A percentile compares a stretch with the other conserved stretches of the same genome.
Evolutionary conservation across 2,888 invertebrate species (phyloP).

Genomic region (Hyles lineata): DNA sequence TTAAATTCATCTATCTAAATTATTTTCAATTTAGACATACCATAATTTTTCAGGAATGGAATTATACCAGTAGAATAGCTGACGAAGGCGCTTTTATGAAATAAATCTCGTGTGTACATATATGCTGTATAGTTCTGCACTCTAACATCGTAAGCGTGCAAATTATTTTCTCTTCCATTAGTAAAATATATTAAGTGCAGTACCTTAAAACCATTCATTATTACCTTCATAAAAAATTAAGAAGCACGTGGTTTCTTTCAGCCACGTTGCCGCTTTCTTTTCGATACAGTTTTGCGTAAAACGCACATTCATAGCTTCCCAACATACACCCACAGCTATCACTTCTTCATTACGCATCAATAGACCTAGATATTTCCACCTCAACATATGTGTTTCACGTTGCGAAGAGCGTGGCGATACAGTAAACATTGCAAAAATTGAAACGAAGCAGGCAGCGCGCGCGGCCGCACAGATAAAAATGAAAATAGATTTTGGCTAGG

Average conservation of each 20-base stretch:
- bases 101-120: no score
- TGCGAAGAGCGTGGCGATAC: constrained; percentile 40
- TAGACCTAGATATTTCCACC: not conserved
- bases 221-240: not conserved
- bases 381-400: not conserved
- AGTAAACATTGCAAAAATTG: constrained; percentile 78
- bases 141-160: no score
- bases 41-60: no score
- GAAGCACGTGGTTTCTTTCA: not conserved
- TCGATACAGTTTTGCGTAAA: not conserved
- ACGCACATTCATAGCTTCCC: not conserved
- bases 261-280: not conserved
- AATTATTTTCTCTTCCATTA: no score
- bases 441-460: constrained; percentile 64
- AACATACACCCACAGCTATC: not conserved
- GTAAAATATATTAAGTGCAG: no score
- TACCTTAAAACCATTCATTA: no score
- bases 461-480: constrained; percentile 74
- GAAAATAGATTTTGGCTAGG: constrained; percentile 80
- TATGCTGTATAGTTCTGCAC: no score
- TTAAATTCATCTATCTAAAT: no score
- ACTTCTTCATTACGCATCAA: not conserved
- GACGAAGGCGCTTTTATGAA: no score
- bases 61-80: no score
- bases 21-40: no score